These are phyloP conservation scores for Orchestia grillus DNA, from an alignment of 1,140 invertebrate genomes.

Conservation along the genomic window DNA sequence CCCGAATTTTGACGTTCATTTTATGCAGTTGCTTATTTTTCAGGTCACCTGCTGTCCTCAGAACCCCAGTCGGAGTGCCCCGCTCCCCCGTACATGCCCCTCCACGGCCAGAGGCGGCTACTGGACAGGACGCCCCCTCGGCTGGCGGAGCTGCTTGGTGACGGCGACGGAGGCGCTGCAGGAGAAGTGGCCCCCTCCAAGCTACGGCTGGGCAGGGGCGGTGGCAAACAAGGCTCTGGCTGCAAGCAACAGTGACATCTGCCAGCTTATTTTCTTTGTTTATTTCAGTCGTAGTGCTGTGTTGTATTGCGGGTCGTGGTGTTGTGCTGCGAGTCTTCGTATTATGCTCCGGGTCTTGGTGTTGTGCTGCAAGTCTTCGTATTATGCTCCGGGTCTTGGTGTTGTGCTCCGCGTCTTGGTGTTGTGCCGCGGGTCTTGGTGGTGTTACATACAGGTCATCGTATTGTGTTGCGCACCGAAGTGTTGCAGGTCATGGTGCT, in stretches of 20 bases:
- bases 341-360: too few species aligned
- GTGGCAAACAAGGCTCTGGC: background rate
- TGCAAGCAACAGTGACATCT: conserved; percentile 28
- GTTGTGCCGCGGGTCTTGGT: too few species aligned
- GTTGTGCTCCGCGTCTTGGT: too few species aligned
- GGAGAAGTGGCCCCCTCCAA: background rate
- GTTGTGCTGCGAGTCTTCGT: too few species aligned
- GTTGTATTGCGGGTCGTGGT: too few species aligned
- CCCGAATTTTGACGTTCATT: background rate
- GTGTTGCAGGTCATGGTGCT: too few species aligned
- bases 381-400: too few species aligned
- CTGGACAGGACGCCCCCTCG: background rate
- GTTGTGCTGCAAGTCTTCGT: background rate
- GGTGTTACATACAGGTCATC: too few species aligned
- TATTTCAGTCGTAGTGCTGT: background rate
- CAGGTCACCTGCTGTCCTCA: background rate
- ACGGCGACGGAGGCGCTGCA: background rate
- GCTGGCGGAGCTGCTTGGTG: background rate
- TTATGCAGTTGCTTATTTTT: background rate
- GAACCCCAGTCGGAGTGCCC: background rate
- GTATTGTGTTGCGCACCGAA: too few species aligned
- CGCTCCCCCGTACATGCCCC: conserved; percentile 58
- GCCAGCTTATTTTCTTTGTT: background rate
- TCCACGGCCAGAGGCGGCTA: conserved; percentile 38
- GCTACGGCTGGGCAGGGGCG: conserved; percentile 15